Percentiles rank a stretch among this genome's conserved stretches.
Evolutionary conservation across 1,140 invertebrate species (phyloP).

Genomic region (Drosophila oshimai): DNA sequence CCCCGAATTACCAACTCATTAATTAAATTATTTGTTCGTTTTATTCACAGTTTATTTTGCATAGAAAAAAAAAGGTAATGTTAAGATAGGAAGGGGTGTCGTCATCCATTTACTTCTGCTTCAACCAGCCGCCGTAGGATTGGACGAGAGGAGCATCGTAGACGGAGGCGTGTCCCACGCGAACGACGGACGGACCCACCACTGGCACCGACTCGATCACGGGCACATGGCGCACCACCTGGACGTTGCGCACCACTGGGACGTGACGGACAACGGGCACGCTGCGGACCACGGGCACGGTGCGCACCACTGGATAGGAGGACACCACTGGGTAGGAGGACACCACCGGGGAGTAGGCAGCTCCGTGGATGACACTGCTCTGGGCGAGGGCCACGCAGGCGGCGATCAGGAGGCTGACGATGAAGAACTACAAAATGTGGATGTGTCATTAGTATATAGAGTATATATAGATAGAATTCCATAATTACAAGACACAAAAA

Average conservation of each 20-base stretch:
- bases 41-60: conserved; percentile 16
- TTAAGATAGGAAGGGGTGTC: too few species aligned
- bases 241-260: conserved; percentile 15
- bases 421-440: conserved; percentile 47
- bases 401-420: conserved; percentile 54
- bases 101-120: conserved; percentile 46
- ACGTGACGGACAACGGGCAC: conserved; percentile 28
- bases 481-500: too few species aligned
- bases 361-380: conserved; percentile 55
- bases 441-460: neutral
- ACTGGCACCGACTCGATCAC: conserved; percentile 37
- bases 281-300: conserved; percentile 23
- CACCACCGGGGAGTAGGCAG: neutral
- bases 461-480: too few species aligned
- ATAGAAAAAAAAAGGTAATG: neutral
- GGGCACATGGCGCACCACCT: conserved; percentile 18
- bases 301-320: conserved; percentile 24
- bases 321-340: conserved; percentile 16
- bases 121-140: conserved; percentile 62
- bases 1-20: neutral
- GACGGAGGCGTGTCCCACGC: conserved; percentile 30
- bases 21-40: neutral
- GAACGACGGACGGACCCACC: conserved; percentile 42
- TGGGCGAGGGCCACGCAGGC: conserved; percentile 55
- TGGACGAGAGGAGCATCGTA: conserved; percentile 51